phyloP scores from a whole-genome alignment of 2,113 vertebrate genomes.

The Pithys albifrons region DNA sequence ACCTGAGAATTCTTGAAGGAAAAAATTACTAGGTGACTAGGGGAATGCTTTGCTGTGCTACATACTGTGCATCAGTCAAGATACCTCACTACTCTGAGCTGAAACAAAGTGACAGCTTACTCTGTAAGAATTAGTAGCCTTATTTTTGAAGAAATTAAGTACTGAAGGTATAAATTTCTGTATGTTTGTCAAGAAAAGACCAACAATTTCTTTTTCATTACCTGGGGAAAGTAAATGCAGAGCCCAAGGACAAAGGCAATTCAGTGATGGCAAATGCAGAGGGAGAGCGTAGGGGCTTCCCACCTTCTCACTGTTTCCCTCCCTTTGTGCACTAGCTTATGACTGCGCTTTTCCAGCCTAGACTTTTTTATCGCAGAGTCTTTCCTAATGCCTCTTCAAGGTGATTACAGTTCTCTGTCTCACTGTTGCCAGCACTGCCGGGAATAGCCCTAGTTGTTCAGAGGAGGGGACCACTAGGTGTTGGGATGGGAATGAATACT shows the following conservation, averaged over 20 bases:
- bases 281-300: neutral
- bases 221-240: neutral
- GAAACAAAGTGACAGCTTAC: neutral
- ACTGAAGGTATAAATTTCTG: neutral
- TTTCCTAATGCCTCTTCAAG: neutral
- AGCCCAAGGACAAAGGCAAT: neutral
- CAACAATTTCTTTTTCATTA: neutral
- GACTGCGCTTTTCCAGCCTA: neutral
- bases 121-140: neutral
- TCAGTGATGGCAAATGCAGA: neutral
- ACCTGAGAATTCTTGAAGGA: neutral
- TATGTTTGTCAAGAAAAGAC: neutral
- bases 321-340: neutral
- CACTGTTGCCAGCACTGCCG: neutral
- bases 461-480: neutral
- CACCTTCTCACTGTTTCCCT: neutral
- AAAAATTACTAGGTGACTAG: neutral
- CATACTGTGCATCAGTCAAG: neutral
- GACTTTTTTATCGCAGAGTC: neutral
- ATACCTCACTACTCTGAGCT: neutral
- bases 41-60: neutral
- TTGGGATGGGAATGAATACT: neutral
- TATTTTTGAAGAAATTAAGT: neutral
- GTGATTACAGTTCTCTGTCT: neutral
- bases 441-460: neutral